Evolutionary conservation across 2,797 vertebrate species (phyloP).

Genomic region (Rhabdophis nuchalis): DNA sequence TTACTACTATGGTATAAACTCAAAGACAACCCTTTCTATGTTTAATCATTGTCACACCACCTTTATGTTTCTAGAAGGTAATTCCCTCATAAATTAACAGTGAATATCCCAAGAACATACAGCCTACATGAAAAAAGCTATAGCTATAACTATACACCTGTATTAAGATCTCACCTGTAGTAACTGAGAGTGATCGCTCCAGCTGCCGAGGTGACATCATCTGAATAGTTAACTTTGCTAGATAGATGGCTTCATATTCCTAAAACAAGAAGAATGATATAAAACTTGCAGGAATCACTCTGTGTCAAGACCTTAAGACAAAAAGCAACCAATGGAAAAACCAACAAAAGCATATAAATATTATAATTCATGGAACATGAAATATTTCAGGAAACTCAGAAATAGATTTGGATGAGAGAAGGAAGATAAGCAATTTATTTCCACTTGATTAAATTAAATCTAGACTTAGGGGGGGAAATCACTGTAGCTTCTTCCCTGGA

Average conservation of each 20-base stretch:
- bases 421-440: not conserved
- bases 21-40: not conserved
- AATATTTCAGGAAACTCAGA: not conserved
- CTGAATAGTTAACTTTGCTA: constrained; percentile 96
- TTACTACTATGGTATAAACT: not conserved
- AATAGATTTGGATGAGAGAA: not conserved
- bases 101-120: not conserved
- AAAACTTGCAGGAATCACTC: not conserved
- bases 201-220: constrained; percentile 96
- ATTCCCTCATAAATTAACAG: not conserved
- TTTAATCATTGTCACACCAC: not conserved
- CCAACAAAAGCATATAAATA: not conserved
- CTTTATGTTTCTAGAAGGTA: not conserved
- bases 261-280: constrained; percentile 52
- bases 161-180: constrained; percentile 76
- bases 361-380: not conserved
- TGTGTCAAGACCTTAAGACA: not conserved
- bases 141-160: not conserved
- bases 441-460: not conserved
- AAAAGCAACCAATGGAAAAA: accelerated
- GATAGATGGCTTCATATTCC: constrained; percentile 99
- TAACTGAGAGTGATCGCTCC: constrained; percentile 87
- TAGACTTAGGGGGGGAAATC: not conserved
- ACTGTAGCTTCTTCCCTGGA: not conserved
- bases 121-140: not conserved